Evolutionary conservation across 1,140 invertebrate genomes (phyloP).

Genomic region (Hydropsyche tenuis): DNA sequence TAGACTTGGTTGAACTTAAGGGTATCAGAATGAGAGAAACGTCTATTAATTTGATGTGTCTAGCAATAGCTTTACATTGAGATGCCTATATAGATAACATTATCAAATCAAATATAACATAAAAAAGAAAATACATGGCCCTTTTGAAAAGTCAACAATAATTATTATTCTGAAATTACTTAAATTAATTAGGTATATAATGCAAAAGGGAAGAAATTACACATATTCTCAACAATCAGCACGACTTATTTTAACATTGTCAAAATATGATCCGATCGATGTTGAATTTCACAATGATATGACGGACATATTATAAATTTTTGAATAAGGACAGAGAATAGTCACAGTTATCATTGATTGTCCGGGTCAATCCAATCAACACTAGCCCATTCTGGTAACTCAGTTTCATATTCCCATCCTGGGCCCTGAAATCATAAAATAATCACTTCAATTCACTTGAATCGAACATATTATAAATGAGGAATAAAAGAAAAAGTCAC

Average conservation of each 20-base stretch:
- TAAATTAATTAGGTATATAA: background rate
- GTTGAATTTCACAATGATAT: background rate
- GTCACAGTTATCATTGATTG: slow-evolving; percentile 46
- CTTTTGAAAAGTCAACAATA: background rate
- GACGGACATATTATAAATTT: no score
- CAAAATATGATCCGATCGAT: no score
- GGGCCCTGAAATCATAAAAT: slow-evolving; percentile 69
- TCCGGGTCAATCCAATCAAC: slow-evolving; percentile 78
- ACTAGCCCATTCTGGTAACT: slow-evolving; percentile 85
- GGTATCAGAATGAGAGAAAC: no score
- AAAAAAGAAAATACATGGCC: background rate
- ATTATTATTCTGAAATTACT: background rate
- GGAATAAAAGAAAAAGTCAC: background rate
- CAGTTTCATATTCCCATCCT: slow-evolving; percentile 89
- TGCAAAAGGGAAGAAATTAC: background rate
- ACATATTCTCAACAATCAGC: no score
- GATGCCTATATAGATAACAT: no score
- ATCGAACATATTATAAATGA: no score
- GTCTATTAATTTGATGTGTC: no score
- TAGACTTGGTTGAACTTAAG: no score
- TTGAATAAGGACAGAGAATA: background rate
- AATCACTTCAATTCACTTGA: no score
- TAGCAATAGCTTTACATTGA: no score
- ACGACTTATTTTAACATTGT: no score
- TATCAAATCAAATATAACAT: no score